Evolutionary conservation across 2,113 vertebrate species (phyloP).

Genomic region (Podarcis cretensis): DNA sequence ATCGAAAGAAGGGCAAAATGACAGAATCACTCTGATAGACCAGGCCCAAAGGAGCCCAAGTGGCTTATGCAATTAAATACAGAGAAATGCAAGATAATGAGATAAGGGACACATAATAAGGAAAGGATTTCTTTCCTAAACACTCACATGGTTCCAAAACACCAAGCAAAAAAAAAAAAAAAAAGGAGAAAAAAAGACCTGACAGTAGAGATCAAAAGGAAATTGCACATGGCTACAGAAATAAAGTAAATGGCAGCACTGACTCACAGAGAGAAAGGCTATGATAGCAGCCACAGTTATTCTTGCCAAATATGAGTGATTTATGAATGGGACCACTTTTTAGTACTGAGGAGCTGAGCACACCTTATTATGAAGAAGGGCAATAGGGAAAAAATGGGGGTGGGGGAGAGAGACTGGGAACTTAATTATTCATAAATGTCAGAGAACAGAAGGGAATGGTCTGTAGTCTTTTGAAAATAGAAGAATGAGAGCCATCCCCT

Average conservation of each 20-base stretch:
- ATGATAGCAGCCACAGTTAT: slow-evolving; percentile 28
- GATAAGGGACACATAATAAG: slow-evolving; percentile 56
- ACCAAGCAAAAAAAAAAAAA: background rate
- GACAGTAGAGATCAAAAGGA: slow-evolving; percentile 26
- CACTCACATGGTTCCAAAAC: slow-evolving; percentile 23
- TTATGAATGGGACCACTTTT: slow-evolving; percentile 28
- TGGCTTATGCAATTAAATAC: slow-evolving; percentile 60
- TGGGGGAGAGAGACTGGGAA: slow-evolving; percentile 44
- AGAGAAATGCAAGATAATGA: slow-evolving; percentile 66
- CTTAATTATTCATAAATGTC: slow-evolving; percentile 71
- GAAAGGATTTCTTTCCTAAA: slow-evolving; percentile 17
- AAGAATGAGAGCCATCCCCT: slow-evolving; percentile 29
- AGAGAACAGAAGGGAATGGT: slow-evolving; percentile 55
- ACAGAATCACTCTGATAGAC: slow-evolving; percentile 33
- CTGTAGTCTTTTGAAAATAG: slow-evolving; percentile 14
- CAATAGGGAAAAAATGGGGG: slow-evolving; percentile 1
- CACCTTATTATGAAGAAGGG: slow-evolving; percentile 42
- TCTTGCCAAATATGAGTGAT: background rate
- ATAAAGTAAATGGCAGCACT: slow-evolving; percentile 28
- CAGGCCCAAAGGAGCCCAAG: slow-evolving; percentile 35
- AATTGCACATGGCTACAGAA: slow-evolving; percentile 17
- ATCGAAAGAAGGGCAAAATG: slow-evolving; percentile 48
- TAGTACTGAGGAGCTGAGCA: background rate
- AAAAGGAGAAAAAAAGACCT: background rate
- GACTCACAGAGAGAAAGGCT: slow-evolving; percentile 8